phyloP scores from a whole-genome alignment of 2,888 invertebrate species.

The Dynastes maya region DNA sequence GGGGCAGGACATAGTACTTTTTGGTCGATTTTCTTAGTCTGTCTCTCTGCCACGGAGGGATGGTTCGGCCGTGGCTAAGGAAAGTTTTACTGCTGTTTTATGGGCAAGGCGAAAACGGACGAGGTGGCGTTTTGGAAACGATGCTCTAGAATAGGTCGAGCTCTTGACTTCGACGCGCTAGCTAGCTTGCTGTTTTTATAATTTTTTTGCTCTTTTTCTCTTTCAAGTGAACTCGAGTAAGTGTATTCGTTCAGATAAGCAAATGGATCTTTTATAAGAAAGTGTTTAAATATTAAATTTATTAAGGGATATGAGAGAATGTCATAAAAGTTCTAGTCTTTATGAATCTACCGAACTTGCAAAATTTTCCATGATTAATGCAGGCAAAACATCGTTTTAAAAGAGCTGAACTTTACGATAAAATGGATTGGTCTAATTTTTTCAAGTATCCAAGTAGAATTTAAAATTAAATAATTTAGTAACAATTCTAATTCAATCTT shows the following conservation, averaged over 20 bases:
- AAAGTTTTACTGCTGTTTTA: slow-evolving; percentile 39
- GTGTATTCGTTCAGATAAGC: slow-evolving; percentile 30
- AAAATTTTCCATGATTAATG: slow-evolving; percentile 4
- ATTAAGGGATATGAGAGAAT: neutral
- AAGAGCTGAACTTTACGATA: too few species aligned
- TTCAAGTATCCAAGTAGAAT: too few species aligned
- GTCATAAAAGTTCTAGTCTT: neutral
- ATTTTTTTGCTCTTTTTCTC: slow-evolving; percentile 17
- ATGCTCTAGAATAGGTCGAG: slow-evolving; percentile 34
- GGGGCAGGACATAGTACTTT: slow-evolving; percentile 58
- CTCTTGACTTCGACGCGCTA: slow-evolving; percentile 12
- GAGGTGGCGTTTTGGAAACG: slow-evolving; percentile 37
- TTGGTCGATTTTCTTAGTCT: slow-evolving; percentile 38
- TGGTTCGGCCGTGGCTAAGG: slow-evolving; percentile 16
- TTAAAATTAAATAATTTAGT: too few species aligned
- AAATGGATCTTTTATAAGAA: neutral
- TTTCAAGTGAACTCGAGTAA: neutral
- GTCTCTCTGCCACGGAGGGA: slow-evolving; percentile 36
- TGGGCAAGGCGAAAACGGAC: slow-evolving; percentile 34
- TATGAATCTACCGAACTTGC: neutral
- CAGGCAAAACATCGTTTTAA: neutral
- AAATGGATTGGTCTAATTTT: too few species aligned
- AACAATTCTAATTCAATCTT: too few species aligned
- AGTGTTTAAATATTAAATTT: slow-evolving; percentile 11
- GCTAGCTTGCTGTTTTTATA: neutral